A percentile compares a stretch with the other conserved stretches of the same genome.
Conservation (phyloP, 2,888 invertebrate genomes). For the Pinctada fucata region DNA sequence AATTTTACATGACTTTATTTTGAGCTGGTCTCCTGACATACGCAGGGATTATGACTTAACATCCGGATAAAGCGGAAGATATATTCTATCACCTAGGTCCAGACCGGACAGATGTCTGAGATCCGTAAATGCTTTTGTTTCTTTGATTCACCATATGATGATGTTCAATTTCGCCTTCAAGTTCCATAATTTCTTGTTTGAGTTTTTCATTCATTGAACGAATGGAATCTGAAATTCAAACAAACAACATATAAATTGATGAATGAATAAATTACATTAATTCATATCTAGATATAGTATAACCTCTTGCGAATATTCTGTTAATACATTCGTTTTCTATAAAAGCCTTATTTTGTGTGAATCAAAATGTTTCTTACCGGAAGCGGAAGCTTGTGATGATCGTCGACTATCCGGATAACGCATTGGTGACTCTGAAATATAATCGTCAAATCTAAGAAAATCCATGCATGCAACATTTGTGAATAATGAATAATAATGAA, state of each 20-base stretch:
- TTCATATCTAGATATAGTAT: background rate
- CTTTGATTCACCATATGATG: conserved; percentile 54
- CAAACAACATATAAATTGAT: conserved; percentile 4
- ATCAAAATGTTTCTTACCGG: conserved; percentile 50
- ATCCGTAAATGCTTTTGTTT: conserved; percentile 47
- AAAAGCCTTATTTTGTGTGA: background rate
- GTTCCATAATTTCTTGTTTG: conserved; percentile 65
- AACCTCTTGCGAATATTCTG: background rate
- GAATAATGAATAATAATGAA: background rate
- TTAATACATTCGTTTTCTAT: background rate
- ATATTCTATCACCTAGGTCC: conserved; percentile 31
- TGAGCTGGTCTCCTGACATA: too few species aligned
- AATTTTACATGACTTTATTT: too few species aligned
- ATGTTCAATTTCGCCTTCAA: conserved; percentile 70
- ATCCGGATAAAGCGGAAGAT: too few species aligned
- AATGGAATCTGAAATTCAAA: conserved; percentile 62
- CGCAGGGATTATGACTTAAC: too few species aligned
- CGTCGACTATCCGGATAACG: conserved; percentile 56
- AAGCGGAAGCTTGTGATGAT: conserved; percentile 57
- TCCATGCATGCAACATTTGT: background rate
- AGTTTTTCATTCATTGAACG: conserved; percentile 69
- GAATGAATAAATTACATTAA: background rate
- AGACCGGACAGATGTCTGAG: conserved; percentile 54
- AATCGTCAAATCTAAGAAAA: background rate
- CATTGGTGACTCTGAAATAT: conserved; percentile 48